Evolutionary conservation across 2,888 invertebrate genomes (phyloP).

Genomic region (Lasioglossum leucozonium): DNA sequence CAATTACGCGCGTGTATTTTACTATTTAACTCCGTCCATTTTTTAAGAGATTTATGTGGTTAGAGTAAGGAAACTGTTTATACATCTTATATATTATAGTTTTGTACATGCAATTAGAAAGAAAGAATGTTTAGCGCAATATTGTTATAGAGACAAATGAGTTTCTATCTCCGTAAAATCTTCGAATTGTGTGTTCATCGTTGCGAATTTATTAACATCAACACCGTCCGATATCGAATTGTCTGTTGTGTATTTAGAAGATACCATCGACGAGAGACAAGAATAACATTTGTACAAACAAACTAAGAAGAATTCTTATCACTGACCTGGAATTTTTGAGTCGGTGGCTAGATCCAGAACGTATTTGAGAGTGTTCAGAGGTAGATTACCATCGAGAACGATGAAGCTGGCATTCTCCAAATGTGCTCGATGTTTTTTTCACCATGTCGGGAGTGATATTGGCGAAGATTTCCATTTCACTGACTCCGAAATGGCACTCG

Average conservation of each 20-base stretch:
- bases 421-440: conserved; percentile 86
- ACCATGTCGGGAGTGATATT: conserved; percentile 89
- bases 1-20: background rate
- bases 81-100: conserved; percentile 35
- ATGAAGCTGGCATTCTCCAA: conserved; percentile 90
- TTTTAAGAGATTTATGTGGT: conserved; percentile 31
- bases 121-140: background rate
- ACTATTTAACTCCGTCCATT: conserved; percentile 54
- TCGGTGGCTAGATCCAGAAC: conserved; percentile 87
- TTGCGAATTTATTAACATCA: background rate
- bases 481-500: conserved; percentile 92
- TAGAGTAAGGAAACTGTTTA: conserved; percentile 33
- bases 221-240: background rate
- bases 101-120: conserved; percentile 32
- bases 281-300: conserved; percentile 33
- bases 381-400: conserved; percentile 94
- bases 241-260: conserved; percentile 23
- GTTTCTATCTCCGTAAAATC: background rate
- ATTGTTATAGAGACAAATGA: conserved; percentile 6
- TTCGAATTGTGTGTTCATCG: too few species aligned
- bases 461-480: conserved; percentile 93
- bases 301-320: conserved; percentile 4
- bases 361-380: conserved; percentile 88
- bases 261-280: background rate
- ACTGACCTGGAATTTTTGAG: conserved; percentile 89